A percentile compares a stretch with the other conserved stretches of the same genome.
These are phyloP conservation scores for Meliscaeva auricollis DNA, from an alignment of 2,888 invertebrate genomes.

Conservation along the genomic window DNA sequence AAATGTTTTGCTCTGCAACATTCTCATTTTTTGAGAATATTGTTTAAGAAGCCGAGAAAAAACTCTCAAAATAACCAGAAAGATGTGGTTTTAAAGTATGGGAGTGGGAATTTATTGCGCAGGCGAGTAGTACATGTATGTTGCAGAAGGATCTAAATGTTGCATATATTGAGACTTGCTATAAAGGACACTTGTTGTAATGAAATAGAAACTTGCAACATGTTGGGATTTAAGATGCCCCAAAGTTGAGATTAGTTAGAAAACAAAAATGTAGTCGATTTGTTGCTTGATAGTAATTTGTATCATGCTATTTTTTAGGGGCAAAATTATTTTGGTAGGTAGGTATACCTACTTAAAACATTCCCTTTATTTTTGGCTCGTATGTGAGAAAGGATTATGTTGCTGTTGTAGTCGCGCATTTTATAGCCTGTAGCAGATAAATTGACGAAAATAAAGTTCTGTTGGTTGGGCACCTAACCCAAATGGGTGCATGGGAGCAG, in stretches of 20 bases:
- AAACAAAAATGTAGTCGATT: not conserved
- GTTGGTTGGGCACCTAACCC: no score
- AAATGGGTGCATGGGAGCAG: no score
- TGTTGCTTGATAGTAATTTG: not conserved
- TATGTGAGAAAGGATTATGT: no score
- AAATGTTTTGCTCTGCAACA: conserved; percentile 1
- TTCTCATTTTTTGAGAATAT: not conserved
- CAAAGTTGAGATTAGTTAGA: not conserved
- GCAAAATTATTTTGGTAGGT: no score
- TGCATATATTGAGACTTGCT: no score
- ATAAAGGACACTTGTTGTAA: conserved; percentile 10
- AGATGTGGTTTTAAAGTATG: not conserved
- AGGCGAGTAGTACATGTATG: no score
- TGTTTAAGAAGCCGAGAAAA: not conserved
- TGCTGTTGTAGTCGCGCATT: no score
- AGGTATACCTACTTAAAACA: no score
- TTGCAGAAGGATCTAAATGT: not conserved
- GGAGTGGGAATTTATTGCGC: not conserved
- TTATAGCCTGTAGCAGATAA: no score
- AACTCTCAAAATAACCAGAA: not conserved
- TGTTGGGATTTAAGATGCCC: not conserved
- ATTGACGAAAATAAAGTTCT: no score
- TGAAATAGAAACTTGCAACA: not conserved
- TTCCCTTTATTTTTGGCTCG: no score
- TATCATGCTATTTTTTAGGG: not conserved